Conservation (phyloP, 2,113 vertebrate species). For the Ciconia stormi region DNA sequence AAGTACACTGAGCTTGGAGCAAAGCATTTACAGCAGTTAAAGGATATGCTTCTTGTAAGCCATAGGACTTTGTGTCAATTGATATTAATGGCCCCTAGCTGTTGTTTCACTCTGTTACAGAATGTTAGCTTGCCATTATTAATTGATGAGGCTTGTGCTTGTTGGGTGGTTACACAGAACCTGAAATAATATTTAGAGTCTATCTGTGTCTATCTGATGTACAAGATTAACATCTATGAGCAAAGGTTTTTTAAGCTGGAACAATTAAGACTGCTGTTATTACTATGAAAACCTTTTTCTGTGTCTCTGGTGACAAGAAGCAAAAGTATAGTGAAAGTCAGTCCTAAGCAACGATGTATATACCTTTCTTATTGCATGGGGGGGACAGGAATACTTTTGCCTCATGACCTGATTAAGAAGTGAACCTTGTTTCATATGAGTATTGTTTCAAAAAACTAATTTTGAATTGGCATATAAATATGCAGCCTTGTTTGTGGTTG, state of each 20-base stretch:
- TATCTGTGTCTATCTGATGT: neutral
- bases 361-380: neutral
- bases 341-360: neutral
- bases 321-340: neutral
- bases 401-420: neutral
- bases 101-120: neutral
- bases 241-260: neutral
- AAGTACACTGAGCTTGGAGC: neutral
- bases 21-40: neutral
- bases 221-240: neutral
- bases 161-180: neutral
- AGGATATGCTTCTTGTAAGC: neutral
- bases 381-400: neutral
- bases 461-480: neutral
- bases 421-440: neutral
- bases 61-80: neutral
- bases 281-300: neutral
- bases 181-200: neutral
- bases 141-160: neutral
- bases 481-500: neutral
- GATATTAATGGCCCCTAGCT: neutral
- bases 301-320: neutral
- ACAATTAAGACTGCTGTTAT: neutral
- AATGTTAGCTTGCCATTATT: conserved; percentile 18
- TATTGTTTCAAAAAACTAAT: neutral